Evolutionary conservation across 2,113 vertebrate genomes (phyloP), one percentile per base, ranked within the genome.

Genomic region (Megatriorchis doriae): DNA sequence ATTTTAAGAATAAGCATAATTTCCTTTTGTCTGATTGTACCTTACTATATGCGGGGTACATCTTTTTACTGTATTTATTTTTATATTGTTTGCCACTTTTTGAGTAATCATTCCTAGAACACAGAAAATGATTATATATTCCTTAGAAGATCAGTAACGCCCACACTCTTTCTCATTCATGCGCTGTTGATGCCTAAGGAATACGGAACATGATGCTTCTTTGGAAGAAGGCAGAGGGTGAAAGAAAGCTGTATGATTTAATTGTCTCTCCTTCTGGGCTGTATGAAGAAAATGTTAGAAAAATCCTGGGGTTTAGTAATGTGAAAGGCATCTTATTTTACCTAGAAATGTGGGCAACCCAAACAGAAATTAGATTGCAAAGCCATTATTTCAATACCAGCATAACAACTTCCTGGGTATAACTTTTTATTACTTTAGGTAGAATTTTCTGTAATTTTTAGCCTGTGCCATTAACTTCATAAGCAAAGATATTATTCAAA

Each of bases 111-210:
- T 84, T 90, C 75, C 74, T 71, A 55, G 86, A 96, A 88, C 1
- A 9, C 18, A 47, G 47, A 92, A 91, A 89, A 92, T 84, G 78
- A 81, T 95, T 93, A 84, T 14, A 83, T 34, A 94, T 90, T 96
- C 87, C 75, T 74, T 53, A 81, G 68, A 93, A 93, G 79, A 95
- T 90, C 80, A 40, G 63, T 62, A 80, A 93, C 91, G 78, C 92
- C 93, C 74, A 95, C 67, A 20, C 94, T 87, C 59, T 40, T 89
- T 95, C 89, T 96, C 91, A 93, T 89, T 94, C 94, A 85, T 85
- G 62, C 0, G 0, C 78, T 73, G 45, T 80, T 50, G 40, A 73
- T 95, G 86, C 86, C 71, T 94, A 85, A 85, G 65, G 66, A 96
- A 95, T 61, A 88, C 53, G 95, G 81, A 94, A 94, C 14, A 86